Percentiles rank a stretch among this genome's conserved stretches.
Conservation (phyloP, 2,797 vertebrate genomes). For the Erithacus rubecula region DNA sequence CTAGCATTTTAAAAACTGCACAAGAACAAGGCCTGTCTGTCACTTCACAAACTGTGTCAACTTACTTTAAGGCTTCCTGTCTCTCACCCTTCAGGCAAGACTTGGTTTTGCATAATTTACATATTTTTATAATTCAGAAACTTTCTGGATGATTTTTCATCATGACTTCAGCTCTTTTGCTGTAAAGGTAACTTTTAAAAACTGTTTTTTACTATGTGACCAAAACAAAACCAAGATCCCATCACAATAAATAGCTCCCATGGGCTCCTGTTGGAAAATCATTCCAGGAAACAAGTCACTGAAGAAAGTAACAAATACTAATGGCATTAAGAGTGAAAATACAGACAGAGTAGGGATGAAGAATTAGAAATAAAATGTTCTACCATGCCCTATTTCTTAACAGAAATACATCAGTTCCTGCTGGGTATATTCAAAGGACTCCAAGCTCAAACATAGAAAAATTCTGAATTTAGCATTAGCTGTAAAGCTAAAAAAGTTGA, state of each 20-base stretch:
- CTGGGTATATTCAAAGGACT: neutral
- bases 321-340: neutral
- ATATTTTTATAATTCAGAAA: neutral
- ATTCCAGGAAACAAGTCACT: neutral
- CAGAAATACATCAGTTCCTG: neutral
- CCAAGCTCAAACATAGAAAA: neutral
- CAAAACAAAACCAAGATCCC: neutral
- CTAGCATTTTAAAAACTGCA: neutral
- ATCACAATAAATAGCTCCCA: neutral
- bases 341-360: neutral
- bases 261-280: neutral
- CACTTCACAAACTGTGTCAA: constrained; percentile 3
- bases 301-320: neutral
- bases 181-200: neutral
- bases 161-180: neutral
- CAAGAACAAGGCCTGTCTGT: neutral
- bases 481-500: neutral
- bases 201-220: neutral
- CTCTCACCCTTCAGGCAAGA: constrained; percentile 33
- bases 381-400: neutral
- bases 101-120: neutral
- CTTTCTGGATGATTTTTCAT: neutral
- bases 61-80: constrained; percentile 2
- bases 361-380: neutral
- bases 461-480: neutral